Conservation (phyloP, 2,797 vertebrate species). For the Sphenodon punctatus region DNA sequence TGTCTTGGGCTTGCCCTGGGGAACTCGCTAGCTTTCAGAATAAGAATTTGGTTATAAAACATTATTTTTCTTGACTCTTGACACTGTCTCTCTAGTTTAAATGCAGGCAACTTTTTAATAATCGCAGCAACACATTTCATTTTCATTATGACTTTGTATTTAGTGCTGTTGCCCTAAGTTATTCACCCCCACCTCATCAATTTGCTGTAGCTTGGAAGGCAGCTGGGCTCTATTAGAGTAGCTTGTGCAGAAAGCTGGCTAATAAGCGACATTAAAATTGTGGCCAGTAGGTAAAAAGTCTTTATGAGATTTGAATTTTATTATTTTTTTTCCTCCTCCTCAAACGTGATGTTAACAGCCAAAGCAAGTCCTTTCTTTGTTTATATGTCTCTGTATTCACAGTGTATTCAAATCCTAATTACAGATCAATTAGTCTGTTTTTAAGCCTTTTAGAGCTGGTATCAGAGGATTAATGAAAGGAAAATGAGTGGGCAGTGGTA, state of each 20-base stretch:
- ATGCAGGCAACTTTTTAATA: neutral
- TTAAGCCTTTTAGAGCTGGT: slow-evolving; percentile 72
- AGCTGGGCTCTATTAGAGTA: neutral
- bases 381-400: slow-evolving; percentile 71
- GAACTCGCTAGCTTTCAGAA: neutral
- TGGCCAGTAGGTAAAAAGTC: neutral
- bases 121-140: neutral
- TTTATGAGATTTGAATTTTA: neutral
- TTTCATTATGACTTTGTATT: neutral
- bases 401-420: slow-evolving; percentile 84
- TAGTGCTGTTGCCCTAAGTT: neutral
- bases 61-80: neutral
- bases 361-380: slow-evolving; percentile 52
- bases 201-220: neutral
- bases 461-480: slow-evolving; percentile 82
- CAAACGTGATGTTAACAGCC: slow-evolving; percentile 42
- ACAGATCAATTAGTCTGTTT: slow-evolving; percentile 90
- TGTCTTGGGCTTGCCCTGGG: neutral
- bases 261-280: neutral
- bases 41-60: neutral
- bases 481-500: slow-evolving; percentile 80
- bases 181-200: neutral
- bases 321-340: neutral
- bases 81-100: neutral
- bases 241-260: too few relatives aligned